Conservation (phyloP, 2,888 invertebrate genomes). For the Protodeltote pygarga region DNA sequence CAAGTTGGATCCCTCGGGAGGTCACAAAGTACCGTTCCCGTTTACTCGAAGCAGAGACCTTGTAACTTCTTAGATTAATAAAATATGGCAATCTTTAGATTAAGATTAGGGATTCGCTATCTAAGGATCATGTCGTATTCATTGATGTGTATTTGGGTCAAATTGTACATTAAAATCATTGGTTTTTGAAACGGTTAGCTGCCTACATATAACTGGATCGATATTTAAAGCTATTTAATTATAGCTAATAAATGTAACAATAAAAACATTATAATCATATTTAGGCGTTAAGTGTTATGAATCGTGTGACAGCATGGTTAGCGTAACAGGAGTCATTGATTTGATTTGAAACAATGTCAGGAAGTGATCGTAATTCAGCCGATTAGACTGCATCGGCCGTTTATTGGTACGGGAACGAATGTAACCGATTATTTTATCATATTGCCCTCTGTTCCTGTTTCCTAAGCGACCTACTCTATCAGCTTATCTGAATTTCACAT, state of each 20-base stretch:
- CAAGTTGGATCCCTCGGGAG: constrained; percentile 24
- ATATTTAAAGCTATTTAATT: neutral
- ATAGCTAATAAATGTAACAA: constrained; percentile 12
- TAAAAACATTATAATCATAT: constrained; percentile 29
- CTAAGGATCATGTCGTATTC: no score
- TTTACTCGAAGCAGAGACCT: constrained; percentile 17
- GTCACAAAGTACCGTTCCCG: constrained; percentile 8
- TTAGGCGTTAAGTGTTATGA: constrained; percentile 8
- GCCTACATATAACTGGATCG: neutral
- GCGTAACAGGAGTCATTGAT: constrained; percentile 55
- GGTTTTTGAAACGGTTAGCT: no score
- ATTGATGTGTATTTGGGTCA: no score
- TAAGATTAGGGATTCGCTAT: no score
- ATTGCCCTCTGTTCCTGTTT: constrained; percentile 45
- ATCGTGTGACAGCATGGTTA: constrained; percentile 37
- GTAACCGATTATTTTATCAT: constrained; percentile 46
- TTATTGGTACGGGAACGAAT: constrained; percentile 50
- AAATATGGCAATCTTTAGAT: constrained; percentile 27
- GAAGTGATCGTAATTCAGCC: constrained; percentile 65
- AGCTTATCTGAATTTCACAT: constrained; percentile 41
- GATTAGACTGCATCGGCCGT: constrained; percentile 54
- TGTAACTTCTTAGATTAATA: constrained; percentile 25
- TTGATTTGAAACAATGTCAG: constrained; percentile 68
- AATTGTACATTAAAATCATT: no score
- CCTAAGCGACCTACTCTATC: constrained; percentile 32